Percentiles rank a stretch among this genome's conserved stretches.
Conservation (phyloP, 2,888 invertebrate species). For the Eulithis testata region DNA sequence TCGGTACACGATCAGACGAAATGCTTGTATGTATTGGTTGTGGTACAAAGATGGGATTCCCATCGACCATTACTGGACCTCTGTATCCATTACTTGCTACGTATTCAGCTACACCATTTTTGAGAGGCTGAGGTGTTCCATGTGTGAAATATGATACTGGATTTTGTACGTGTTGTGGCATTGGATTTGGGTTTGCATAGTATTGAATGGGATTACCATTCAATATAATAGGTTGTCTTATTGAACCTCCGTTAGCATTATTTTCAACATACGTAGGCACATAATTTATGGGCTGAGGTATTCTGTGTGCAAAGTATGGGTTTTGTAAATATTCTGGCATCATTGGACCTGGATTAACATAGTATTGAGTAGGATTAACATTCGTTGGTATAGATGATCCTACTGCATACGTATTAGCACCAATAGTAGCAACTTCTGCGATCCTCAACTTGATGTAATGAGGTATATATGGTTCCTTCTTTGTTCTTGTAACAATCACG, state of each 20-base stretch:
- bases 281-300: neutral
- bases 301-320: constrained; percentile 8
- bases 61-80: constrained; percentile 7
- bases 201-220: neutral
- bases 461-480: constrained; percentile 43
- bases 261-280: no score
- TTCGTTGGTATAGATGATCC: constrained; percentile 17
- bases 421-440: constrained; percentile 40
- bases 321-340: constrained; percentile 8
- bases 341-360: constrained; percentile 6
- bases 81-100: constrained; percentile 10
- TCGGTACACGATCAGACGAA: constrained; percentile 15
- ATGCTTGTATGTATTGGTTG: constrained; percentile 14
- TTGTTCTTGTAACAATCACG: constrained; percentile 45
- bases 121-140: neutral
- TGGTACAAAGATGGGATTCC: constrained; percentile 7
- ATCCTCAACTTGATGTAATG: constrained; percentile 44
- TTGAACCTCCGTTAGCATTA: no score
- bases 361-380: constrained; percentile 9
- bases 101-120: neutral
- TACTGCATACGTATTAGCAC: constrained; percentile 24
- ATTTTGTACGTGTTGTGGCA: neutral
- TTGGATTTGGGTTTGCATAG: neutral
- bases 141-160: neutral
- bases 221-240: neutral